phyloP scores from a whole-genome alignment of 2,797 vertebrate genomes.

The Malurus splendens region DNA sequence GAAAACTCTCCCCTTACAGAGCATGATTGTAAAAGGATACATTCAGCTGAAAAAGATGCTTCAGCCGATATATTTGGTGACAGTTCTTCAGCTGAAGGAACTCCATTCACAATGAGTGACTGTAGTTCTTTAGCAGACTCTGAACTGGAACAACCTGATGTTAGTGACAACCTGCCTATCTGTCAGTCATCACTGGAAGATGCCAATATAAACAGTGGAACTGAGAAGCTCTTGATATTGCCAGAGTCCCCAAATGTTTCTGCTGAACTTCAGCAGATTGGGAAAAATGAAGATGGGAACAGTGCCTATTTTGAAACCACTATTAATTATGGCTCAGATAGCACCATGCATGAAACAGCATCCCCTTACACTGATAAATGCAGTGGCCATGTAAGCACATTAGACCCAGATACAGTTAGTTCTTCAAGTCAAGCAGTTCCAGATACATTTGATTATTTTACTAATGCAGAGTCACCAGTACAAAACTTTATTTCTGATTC shows the following conservation, averaged over 20 bases:
- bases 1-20: not conserved
- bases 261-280: not conserved
- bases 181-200: accelerated
- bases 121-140: constrained; percentile 37
- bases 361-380: accelerated
- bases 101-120: constrained; percentile 66
- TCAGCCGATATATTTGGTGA: not conserved
- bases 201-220: not conserved
- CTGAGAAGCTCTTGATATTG: not conserved
- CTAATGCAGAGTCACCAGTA: not conserved
- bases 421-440: not conserved
- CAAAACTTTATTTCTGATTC: not conserved
- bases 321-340: not conserved
- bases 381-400: accelerated
- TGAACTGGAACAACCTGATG: not conserved
- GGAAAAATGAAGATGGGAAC: not conserved
- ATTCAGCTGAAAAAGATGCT: not conserved
- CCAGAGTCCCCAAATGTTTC: not conserved
- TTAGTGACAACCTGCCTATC: not conserved
- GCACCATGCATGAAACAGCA: not conserved
- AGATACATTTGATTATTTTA: not conserved
- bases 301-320: not conserved
- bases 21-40: not conserved
- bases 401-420: not conserved
- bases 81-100: constrained; percentile 61